phyloP scores from a whole-genome alignment of 1,140 invertebrate species.

The Ephestia elutella region DNA sequence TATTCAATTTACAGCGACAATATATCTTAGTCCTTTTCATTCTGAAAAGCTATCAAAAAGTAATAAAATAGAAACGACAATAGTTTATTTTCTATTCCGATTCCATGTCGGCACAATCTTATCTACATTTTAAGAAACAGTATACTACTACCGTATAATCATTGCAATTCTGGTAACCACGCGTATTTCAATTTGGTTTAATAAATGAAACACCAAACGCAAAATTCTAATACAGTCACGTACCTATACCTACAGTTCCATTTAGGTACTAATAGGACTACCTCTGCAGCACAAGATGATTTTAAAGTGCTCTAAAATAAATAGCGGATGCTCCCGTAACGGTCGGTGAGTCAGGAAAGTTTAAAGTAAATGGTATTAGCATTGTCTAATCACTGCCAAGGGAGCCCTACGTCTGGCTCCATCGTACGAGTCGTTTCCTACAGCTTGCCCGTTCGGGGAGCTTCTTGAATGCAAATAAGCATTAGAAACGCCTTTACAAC shows the following conservation, averaged over 20 bases:
- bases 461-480: conserved; percentile 71
- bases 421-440: conserved; percentile 43
- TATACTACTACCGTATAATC: too few relatives aligned
- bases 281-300: conserved; percentile 41
- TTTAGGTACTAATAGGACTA: not conserved
- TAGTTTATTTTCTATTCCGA: too few relatives aligned
- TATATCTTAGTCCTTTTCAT: not conserved
- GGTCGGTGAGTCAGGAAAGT: conserved; percentile 64
- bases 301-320: conserved; percentile 60
- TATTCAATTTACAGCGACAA: not conserved
- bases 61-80: too few relatives aligned
- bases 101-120: too few relatives aligned
- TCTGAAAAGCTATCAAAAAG: too few relatives aligned
- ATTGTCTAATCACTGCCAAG: conserved; percentile 66
- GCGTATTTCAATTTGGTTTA: too few relatives aligned
- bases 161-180: too few relatives aligned
- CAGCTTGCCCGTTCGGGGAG: conserved; percentile 51
- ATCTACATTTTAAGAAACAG: too few relatives aligned
- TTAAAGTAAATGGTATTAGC: conserved; percentile 72
- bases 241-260: not conserved
- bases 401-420: conserved; percentile 58
- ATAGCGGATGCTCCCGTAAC: conserved; percentile 58
- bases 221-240: too few relatives aligned
- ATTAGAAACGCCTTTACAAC: conserved; percentile 66
- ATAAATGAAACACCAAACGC: too few relatives aligned